Evolutionary conservation across 2,113 vertebrate species (phyloP).

Genomic region (Ovibos moschatus): DNA sequence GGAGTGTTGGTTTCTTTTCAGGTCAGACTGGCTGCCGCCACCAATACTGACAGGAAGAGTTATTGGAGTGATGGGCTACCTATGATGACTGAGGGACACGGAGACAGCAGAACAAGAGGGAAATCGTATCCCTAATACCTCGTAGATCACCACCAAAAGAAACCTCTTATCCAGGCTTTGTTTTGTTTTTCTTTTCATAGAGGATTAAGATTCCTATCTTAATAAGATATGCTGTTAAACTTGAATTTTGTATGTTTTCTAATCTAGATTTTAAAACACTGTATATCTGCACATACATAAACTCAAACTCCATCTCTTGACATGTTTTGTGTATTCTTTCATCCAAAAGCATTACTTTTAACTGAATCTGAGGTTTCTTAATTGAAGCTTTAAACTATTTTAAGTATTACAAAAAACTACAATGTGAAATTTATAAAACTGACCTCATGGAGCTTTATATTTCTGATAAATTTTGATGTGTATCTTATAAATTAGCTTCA

Average conservation of each 20-base stretch:
- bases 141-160: not conserved
- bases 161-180: slow-evolving; percentile 38
- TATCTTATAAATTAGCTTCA: not conserved
- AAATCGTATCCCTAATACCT: slow-evolving; percentile 51
- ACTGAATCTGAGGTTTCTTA: not conserved
- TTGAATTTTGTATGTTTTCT: slow-evolving; percentile 32
- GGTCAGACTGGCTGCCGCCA: slow-evolving; percentile 90
- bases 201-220: slow-evolving; percentile 73
- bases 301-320: not conserved
- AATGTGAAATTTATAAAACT: not conserved
- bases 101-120: slow-evolving; percentile 40
- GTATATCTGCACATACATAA: not conserved
- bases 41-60: slow-evolving; percentile 62
- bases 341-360: not conserved
- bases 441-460: not conserved
- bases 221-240: slow-evolving; percentile 12
- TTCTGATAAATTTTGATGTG: not conserved
- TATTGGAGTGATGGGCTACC: slow-evolving; percentile 42
- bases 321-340: not conserved
- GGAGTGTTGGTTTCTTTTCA: slow-evolving; percentile 79
- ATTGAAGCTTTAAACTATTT: not conserved
- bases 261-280: slow-evolving; percentile 30
- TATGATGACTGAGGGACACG: slow-evolving; percentile 43
- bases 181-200: slow-evolving; percentile 7
- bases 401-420: not conserved